Evolutionary conservation across 2,888 invertebrate species (phyloP).

Genomic region (Micropterix aruncella): DNA sequence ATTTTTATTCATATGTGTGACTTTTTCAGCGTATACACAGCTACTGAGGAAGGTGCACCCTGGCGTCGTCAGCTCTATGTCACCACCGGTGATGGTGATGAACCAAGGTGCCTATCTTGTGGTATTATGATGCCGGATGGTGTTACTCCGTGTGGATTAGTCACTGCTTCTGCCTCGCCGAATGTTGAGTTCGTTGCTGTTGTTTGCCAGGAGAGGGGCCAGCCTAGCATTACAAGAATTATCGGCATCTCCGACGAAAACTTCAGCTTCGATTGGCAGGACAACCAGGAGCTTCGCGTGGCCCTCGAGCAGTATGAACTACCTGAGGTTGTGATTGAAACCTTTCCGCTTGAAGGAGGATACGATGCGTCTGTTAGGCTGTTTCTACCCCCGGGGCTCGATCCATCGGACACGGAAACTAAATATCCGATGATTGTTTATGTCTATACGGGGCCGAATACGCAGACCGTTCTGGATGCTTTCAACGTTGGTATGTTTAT

Average conservation of each 20-base stretch:
- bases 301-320: conserved; percentile 32
- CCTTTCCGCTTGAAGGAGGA: conserved; percentile 19
- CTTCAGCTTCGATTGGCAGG: conserved; percentile 37
- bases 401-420: conserved; percentile 33
- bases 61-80: conserved; percentile 58
- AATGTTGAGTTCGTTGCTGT: conserved; percentile 51
- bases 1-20: too few species aligned
- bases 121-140: conserved; percentile 38
- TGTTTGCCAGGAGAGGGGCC: conserved; percentile 57
- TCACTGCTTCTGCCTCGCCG: conserved; percentile 45
- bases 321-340: conserved; percentile 38
- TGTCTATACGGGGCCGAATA: conserved; percentile 78
- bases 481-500: conserved; percentile 40
- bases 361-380: conserved; percentile 23
- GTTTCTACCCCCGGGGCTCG: conserved; percentile 50
- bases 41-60: conserved; percentile 46
- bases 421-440: conserved; percentile 59
- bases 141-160: conserved; percentile 43
- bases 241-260: conserved; percentile 25
- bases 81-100: conserved; percentile 33
- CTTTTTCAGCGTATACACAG: conserved; percentile 58
- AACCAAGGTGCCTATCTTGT: conserved; percentile 56
- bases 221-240: conserved; percentile 42
- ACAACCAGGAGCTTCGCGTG: conserved; percentile 38
- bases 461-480: conserved; percentile 56